Conservation (phyloP, 2,113 vertebrate genomes). For the Lepus timidus region DNA sequence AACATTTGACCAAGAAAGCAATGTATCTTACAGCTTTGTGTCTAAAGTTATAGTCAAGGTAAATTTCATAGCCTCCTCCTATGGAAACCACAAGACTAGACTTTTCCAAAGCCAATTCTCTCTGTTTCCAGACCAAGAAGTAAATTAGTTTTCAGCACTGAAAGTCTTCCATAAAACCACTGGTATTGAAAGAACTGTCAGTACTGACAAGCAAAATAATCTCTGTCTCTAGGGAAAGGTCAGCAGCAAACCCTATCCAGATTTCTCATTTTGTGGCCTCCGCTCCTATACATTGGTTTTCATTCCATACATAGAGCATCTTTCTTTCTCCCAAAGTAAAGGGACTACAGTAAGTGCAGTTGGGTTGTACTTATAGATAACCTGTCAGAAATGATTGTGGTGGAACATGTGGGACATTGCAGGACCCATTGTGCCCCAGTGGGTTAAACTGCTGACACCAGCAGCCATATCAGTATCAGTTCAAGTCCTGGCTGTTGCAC, state of each 20-base stretch:
- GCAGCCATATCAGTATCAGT: no score
- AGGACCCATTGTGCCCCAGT: no score
- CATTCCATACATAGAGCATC: not conserved
- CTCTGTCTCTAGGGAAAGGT: not conserved
- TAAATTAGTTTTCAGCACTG: not conserved
- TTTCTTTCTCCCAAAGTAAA: conserved; percentile 4
- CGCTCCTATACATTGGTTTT: not conserved
- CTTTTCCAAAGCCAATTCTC: not conserved
- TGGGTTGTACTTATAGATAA: not conserved
- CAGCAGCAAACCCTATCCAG: not conserved
- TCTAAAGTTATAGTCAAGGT: not conserved
- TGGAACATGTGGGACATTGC: no score
- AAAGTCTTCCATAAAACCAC: not conserved
- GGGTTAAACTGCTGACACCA: no score
- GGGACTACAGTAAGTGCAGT: not conserved
- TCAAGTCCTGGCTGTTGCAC: no score
- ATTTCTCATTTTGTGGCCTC: not conserved
- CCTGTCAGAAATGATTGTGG: not conserved
- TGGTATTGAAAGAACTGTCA: no score
- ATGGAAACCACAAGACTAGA: not conserved
- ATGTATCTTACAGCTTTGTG: not conserved
- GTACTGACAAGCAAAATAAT: not conserved
- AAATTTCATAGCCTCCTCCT: not conserved
- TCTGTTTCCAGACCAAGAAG: not conserved
- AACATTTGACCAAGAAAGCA: not conserved